Conservation (phyloP, 2,888 invertebrate species). For the Polydesmus complanatus region DNA sequence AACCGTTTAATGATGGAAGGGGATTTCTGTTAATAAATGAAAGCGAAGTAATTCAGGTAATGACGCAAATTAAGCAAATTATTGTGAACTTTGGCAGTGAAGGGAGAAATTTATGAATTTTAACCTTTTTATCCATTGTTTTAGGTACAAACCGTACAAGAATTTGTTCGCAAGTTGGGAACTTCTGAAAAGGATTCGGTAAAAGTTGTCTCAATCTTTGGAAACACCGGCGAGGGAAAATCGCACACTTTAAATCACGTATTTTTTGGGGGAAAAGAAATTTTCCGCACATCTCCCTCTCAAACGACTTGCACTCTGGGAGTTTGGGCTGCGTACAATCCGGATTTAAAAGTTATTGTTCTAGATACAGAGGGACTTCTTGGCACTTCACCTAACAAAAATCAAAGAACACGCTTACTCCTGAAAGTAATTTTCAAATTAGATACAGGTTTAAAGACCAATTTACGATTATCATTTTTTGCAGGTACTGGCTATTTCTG, state of each 20-base stretch:
- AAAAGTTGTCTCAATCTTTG: constrained; percentile 69
- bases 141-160: constrained; percentile 28
- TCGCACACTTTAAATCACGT: constrained; percentile 61
- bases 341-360: constrained; percentile 47
- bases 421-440: constrained; percentile 41
- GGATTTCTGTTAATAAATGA: constrained; percentile 7
- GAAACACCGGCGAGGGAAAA: constrained; percentile 71
- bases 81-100: background rate
- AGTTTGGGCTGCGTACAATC: constrained; percentile 61
- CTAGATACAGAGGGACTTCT: constrained; percentile 68
- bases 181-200: constrained; percentile 34
- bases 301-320: constrained; percentile 60
- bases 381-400: constrained; percentile 46
- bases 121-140: constrained; percentile 14
- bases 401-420: constrained; percentile 51
- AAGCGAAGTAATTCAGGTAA: background rate
- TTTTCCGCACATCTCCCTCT: constrained; percentile 50
- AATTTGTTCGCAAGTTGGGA: constrained; percentile 29
- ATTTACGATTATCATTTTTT: constrained; percentile 16
- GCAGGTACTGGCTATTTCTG: constrained; percentile 63
- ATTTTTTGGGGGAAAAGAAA: constrained; percentile 48
- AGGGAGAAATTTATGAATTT: background rate
- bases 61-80: background rate
- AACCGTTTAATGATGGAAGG: background rate
- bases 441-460: background rate